phyloP scores from a whole-genome alignment of 2,113 vertebrate species.

The Psittacula cyanocephala region DNA sequence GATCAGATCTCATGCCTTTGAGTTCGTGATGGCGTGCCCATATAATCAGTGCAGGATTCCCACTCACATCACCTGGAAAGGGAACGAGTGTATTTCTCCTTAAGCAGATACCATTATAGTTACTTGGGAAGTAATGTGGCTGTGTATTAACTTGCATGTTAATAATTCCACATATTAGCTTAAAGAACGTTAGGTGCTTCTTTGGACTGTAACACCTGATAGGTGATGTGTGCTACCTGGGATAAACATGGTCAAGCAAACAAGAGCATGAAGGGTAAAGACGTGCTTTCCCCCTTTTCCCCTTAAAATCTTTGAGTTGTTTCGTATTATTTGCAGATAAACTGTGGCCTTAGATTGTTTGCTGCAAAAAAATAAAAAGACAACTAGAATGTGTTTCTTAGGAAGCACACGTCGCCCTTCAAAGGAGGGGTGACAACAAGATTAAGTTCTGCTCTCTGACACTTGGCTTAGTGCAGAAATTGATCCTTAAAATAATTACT shows the following conservation, averaged over 20 bases:
- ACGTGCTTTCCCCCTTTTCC: neutral
- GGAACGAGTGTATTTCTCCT: constrained; percentile 21
- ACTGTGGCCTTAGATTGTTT: constrained; percentile 77
- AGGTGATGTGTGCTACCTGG: constrained; percentile 21
- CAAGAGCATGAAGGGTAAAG: constrained; percentile 52
- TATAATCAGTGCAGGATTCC: neutral
- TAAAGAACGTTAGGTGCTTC: constrained; percentile 27
- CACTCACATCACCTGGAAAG: constrained; percentile 16
- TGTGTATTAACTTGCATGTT: constrained; percentile 48
- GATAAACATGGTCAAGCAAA: constrained; percentile 3
- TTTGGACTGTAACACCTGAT: neutral
- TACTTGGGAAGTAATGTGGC: constrained; percentile 35
- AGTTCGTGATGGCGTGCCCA: neutral
- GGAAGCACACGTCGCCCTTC: constrained; percentile 27
- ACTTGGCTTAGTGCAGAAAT: constrained; percentile 50
- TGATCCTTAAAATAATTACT: constrained; percentile 63
- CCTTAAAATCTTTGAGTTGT: neutral
- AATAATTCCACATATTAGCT: neutral
- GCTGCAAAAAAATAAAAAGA: constrained; percentile 57
- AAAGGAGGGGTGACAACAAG: constrained; percentile 17
- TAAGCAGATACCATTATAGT: neutral
- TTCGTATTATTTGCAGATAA: constrained; percentile 60
- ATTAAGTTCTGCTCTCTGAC: constrained; percentile 51
- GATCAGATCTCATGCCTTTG: constrained; percentile 7
- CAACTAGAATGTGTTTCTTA: constrained; percentile 30